Evolutionary conservation across 2,797 vertebrate genomes (phyloP).

Genomic region (Tarsius wallacei): DNA sequence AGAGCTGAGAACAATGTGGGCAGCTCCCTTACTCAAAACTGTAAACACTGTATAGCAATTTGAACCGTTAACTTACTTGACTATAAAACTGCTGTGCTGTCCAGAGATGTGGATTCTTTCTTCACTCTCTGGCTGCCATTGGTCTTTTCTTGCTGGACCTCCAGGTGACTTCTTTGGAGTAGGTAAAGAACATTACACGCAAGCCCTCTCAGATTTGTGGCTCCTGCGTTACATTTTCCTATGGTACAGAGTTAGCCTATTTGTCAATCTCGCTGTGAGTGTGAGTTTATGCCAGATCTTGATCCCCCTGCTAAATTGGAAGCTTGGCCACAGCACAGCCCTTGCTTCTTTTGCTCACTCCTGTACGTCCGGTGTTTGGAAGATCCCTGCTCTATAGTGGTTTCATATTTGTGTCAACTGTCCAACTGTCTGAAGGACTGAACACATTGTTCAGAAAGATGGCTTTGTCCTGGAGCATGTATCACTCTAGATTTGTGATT

Average conservation of each 20-base stretch:
- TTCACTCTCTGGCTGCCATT: too few relatives aligned
- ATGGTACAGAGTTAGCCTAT: not conserved
- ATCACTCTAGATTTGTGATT: not conserved
- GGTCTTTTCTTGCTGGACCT: too few relatives aligned
- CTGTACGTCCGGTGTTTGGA: not conserved
- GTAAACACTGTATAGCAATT: too few relatives aligned
- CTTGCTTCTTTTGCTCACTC: conserved; percentile 33
- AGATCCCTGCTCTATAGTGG: not conserved
- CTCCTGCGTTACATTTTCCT: not conserved
- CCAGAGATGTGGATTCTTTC: too few relatives aligned
- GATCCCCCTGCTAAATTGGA: not conserved
- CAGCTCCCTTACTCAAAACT: too few relatives aligned
- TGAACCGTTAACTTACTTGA: too few relatives aligned
- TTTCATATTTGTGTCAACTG: conserved; percentile 42
- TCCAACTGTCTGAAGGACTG: not conserved
- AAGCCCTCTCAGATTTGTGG: too few relatives aligned
- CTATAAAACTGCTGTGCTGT: too few relatives aligned
- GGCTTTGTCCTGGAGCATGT: not conserved
- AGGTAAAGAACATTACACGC: too few relatives aligned
- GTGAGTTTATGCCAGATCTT: not conserved
- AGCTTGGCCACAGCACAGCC: not conserved
- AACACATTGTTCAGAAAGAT: conserved; percentile 6
- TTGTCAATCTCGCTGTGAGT: not conserved
- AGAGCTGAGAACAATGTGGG: too few relatives aligned
- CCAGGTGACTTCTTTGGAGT: too few relatives aligned